Percentiles rank a stretch among this genome's conserved stretches.
Conservation (phyloP, 1,140 invertebrate species). For the Zaprionus capensis region DNA sequence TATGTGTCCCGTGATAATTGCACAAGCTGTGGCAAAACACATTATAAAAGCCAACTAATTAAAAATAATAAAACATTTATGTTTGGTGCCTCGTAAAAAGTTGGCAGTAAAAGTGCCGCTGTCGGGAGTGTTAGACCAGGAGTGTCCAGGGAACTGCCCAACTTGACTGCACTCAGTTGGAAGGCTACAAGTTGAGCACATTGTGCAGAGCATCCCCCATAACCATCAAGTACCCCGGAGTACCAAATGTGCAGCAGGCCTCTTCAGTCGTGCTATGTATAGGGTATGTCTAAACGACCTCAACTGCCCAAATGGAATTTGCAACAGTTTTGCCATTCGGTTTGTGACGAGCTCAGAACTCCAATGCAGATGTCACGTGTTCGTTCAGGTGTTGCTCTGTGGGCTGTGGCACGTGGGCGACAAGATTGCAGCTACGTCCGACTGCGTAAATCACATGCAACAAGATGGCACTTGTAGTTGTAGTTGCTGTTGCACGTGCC, state of each 20-base stretch:
- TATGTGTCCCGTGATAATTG: slow-evolving; percentile 41
- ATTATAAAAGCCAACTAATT: slow-evolving; percentile 60
- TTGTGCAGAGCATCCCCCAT: neutral
- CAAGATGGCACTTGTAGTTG: neutral
- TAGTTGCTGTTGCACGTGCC: neutral
- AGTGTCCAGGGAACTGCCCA: neutral
- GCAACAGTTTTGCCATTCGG: slow-evolving; percentile 32
- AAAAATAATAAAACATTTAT: slow-evolving; percentile 70
- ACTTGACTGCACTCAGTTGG: neutral
- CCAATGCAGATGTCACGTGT: slow-evolving; percentile 31
- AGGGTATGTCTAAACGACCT: slow-evolving; percentile 26
- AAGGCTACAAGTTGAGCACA: neutral
- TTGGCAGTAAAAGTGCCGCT: neutral
- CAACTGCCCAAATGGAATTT: slow-evolving; percentile 53
- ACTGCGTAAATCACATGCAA: slow-evolving; percentile 51
- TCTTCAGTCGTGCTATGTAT: too few species aligned
- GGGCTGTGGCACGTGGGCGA: slow-evolving; percentile 35
- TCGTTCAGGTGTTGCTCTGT: slow-evolving; percentile 21
- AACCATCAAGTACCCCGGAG: neutral
- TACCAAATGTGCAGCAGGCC: neutral
- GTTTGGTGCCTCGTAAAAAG: slow-evolving; percentile 39
- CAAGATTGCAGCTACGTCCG: slow-evolving; percentile 47
- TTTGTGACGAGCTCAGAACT: slow-evolving; percentile 50
- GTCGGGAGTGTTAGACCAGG: neutral
- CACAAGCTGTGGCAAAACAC: slow-evolving; percentile 29